These are phyloP conservation scores for Alviniconcha strummeri DNA, from an alignment of 2,888 invertebrate genomes.

Conservation along the genomic window DNA sequence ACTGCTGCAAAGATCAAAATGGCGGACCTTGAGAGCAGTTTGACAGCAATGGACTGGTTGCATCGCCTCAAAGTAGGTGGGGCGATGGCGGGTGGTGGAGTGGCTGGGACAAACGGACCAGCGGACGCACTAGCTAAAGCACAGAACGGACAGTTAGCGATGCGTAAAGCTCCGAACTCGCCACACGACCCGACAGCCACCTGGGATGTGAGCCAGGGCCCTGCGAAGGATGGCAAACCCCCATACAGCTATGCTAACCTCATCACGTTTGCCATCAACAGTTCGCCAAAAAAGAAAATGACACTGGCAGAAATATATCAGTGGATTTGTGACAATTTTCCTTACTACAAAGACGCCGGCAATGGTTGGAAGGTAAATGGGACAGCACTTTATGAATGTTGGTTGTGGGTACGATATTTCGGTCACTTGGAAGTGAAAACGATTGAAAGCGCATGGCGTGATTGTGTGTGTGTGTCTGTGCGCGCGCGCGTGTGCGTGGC, in stretches of 20 bases:
- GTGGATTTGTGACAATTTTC: slow-evolving; percentile 83
- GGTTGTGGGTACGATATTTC: no score
- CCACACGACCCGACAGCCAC: slow-evolving; percentile 65
- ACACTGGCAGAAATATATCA: slow-evolving; percentile 84
- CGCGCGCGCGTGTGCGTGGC: no score
- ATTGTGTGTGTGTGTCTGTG: no score
- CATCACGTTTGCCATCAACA: slow-evolving; percentile 82
- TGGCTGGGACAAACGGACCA: slow-evolving; percentile 48
- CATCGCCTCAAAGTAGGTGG: slow-evolving; percentile 73
- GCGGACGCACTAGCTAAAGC: slow-evolving; percentile 51
- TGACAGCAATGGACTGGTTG: slow-evolving; percentile 77
- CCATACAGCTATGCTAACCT: slow-evolving; percentile 82
- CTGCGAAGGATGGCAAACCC: slow-evolving; percentile 73
- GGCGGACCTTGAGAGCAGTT: slow-evolving; percentile 74
- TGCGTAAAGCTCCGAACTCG: slow-evolving; percentile 67
- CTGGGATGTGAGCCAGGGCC: slow-evolving; percentile 53
- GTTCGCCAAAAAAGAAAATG: slow-evolving; percentile 82
- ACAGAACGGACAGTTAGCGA: slow-evolving; percentile 59
- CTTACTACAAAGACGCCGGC: slow-evolving; percentile 82
- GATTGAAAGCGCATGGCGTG: no score
- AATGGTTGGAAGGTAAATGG: slow-evolving; percentile 82
- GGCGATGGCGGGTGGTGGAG: slow-evolving; percentile 62
- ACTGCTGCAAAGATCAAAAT: slow-evolving; percentile 49
- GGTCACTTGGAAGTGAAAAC: no score
- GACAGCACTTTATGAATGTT: no score